Conservation (phyloP, 1,140 invertebrate species). For the Bursaphelenchus mucronatus region DNA sequence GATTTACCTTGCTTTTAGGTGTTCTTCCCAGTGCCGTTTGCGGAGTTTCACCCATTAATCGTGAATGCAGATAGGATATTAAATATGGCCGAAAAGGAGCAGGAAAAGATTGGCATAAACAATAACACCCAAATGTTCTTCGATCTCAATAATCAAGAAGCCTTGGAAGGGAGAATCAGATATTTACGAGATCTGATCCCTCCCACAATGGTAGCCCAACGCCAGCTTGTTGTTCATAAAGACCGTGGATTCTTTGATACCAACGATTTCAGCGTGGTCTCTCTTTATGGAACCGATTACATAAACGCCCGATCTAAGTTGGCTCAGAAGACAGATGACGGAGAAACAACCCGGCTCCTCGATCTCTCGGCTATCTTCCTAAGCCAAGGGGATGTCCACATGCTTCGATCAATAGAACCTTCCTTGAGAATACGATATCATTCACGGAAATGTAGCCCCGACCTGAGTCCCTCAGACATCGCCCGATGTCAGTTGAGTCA, state of each 20-base stretch:
- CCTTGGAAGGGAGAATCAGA: conserved; percentile 23
- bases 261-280: conserved; percentile 48
- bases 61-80: conserved; percentile 34
- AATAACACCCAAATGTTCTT: background rate
- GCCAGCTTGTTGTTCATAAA: conserved; percentile 52
- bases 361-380: conserved; percentile 52
- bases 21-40: conserved; percentile 58
- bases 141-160: conserved; percentile 18
- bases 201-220: conserved; percentile 3
- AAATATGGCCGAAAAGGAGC: conserved; percentile 30
- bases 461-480: conserved; percentile 35
- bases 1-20: conserved; percentile 35
- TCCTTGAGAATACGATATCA: conserved; percentile 54
- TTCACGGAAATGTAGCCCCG: conserved; percentile 33
- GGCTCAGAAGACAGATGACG: conserved; percentile 11
- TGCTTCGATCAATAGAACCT: conserved; percentile 55
- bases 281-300: conserved; percentile 52
- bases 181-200: conserved; percentile 10
- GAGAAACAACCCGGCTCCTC: conserved; percentile 23
- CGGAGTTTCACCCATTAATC: conserved; percentile 55
- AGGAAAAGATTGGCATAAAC: conserved; percentile 2
- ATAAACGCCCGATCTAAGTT: conserved; percentile 31
- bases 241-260: conserved; percentile 56
- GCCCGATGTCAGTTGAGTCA: conserved; percentile 42
- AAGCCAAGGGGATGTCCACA: conserved; percentile 41